Base-by-base conservation (phyloP, 92 coral and sea anemone genomes). In the Umimayanthus kanabou region DNA sequence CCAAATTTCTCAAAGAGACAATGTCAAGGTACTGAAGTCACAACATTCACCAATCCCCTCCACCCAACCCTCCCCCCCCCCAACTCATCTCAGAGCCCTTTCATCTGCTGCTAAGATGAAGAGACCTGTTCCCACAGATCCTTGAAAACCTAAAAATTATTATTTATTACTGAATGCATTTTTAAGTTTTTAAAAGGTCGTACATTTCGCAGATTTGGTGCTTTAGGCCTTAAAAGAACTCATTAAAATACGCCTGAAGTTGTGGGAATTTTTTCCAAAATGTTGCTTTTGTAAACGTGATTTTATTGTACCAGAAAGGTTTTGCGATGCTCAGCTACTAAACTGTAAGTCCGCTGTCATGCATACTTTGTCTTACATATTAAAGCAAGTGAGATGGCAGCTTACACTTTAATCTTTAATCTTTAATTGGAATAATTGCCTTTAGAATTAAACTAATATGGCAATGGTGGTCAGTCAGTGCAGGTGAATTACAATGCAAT, bases 1-100 rank as follows among this genome's bases (percentile, higher is more conserved):
- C 98, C 40, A 97, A 97, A 82, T 97, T 97, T 85, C 95, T 97
- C 22, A 97, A 95, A 83, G 99, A 97, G 87, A 97, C 99, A 16
- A 97, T 97, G 99, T 93, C 99, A 42, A 93, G 98, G 99, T 95
- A 88, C 26, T 25, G 10, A 75, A 55, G 39, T 4, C 15, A 50
- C 1, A 20, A 16, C 28, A 30, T 53, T 18, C 29, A 57, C 2
- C 33, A 71, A 33, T 65, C 47, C 9, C 4, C 15, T 47, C 37
- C 37, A 2, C 37, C 37, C n/a, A n/a, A n/a, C n/a, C n/a, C n/a
- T n/a, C n/a, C n/a, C n/a, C n/a, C n/a, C n/a, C 22, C 53, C 39
- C 53, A 15, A 42, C 39, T 37, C 66, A 2, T 2, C 8, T 4
- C 26, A n/a, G 43, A 11, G 55, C 6, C 22, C 22, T 40, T 65